phyloP scores from a whole-genome alignment of 2,797 vertebrate genomes.

The Hydrolagus colliei region DNA sequence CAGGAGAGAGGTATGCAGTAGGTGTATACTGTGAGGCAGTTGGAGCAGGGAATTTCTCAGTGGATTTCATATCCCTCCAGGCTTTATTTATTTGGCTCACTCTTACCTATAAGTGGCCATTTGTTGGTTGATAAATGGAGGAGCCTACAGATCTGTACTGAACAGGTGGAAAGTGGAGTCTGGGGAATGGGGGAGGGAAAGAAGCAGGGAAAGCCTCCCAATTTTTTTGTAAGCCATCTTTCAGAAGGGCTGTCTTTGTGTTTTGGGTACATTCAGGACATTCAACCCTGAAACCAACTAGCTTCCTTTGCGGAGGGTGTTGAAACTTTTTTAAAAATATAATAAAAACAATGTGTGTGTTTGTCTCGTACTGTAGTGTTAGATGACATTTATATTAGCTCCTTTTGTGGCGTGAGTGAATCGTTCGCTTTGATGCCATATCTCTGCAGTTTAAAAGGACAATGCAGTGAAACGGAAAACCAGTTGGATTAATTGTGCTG shows the following conservation, averaged over 20 bases:
- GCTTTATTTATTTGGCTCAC: too few relatives aligned
- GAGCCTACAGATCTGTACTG: too few relatives aligned
- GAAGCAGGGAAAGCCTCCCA: neutral
- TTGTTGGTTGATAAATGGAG: too few relatives aligned
- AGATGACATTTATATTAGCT: conserved; percentile 13
- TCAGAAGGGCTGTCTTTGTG: neutral
- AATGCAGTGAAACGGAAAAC: neutral
- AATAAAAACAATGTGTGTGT: neutral
- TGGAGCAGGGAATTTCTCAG: too few relatives aligned
- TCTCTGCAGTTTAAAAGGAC: neutral
- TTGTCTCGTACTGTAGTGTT: neutral
- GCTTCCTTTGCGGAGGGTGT: neutral
- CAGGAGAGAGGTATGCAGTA: too few relatives aligned
- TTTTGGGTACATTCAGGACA: too few relatives aligned
- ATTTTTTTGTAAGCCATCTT: neutral
- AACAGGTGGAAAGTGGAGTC: neutral
- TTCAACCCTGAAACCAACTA: neutral
- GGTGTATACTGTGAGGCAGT: too few relatives aligned
- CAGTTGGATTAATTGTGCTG: conserved; percentile 5
- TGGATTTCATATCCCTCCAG: too few relatives aligned
- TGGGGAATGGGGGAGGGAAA: too few relatives aligned
- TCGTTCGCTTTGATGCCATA: conserved; percentile 19
- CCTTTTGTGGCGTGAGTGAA: conserved; percentile 17
- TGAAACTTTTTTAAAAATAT: neutral
- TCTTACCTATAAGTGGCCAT: too few relatives aligned